phyloP scores from a whole-genome alignment of 35 echinoderm and acorn worm species.

The Heliocidaris erythrogramma region DNA sequence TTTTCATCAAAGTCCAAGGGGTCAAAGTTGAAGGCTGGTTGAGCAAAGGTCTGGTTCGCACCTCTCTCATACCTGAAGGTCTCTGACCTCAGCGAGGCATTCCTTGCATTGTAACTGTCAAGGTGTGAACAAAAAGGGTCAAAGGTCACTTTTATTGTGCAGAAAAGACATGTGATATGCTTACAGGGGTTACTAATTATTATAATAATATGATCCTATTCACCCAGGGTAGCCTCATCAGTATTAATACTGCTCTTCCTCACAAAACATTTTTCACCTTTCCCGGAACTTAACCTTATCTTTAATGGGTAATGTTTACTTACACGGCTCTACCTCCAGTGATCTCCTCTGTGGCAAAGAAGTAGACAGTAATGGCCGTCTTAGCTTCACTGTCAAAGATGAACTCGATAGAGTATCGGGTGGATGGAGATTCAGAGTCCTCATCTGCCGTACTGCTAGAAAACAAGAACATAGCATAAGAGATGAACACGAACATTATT shows the following conservation, averaged over 20 bases:
- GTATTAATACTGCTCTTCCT: too few relatives aligned
- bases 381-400: constrained; percentile 92
- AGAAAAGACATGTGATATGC: too few relatives aligned
- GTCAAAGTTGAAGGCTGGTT: constrained; percentile 73
- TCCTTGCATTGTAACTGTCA: constrained; percentile 74
- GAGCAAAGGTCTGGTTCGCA: constrained; percentile 85
- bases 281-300: too few relatives aligned
- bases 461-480: neutral
- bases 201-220: too few relatives aligned
- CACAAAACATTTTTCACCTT: too few relatives aligned
- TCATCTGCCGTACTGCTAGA: constrained; percentile 21
- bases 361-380: constrained; percentile 88
- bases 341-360: constrained; percentile 98
- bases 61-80: constrained; percentile 93
- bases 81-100: constrained; percentile 73
- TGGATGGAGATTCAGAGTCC: constrained; percentile 28
- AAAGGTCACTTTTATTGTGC: neutral
- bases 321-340: constrained; percentile 69
- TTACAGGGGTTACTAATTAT: too few relatives aligned
- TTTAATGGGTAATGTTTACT: constrained; percentile 8
- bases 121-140: neutral
- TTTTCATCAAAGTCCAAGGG: constrained; percentile 80
- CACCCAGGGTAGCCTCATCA: too few relatives aligned
- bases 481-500: too few relatives aligned
- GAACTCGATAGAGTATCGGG: constrained; percentile 84